Percentiles rank a stretch among this genome's conserved stretches.
These are phyloP conservation scores for Drosophila tanythrix DNA, from an alignment of 2,888 invertebrate genomes.

Conservation along the genomic window DNA sequence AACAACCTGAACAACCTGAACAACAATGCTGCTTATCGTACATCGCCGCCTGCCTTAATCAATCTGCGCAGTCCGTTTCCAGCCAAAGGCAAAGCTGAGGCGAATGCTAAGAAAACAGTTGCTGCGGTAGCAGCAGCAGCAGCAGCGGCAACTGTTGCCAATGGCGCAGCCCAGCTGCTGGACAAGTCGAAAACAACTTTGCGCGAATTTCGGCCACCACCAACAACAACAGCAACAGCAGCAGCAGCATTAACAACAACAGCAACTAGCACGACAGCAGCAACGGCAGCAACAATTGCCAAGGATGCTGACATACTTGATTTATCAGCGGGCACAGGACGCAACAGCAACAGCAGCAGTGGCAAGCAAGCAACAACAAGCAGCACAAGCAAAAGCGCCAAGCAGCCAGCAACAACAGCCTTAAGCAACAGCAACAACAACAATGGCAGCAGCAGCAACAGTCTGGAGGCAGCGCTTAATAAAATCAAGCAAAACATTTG, in stretches of 20 bases:
- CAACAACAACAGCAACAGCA: constrained; percentile 31
- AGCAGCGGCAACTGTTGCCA: constrained; percentile 46
- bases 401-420: constrained; percentile 60
- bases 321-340: constrained; percentile 83
- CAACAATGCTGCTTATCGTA: constrained; percentile 66
- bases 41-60: constrained; percentile 80
- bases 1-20: constrained; percentile 44
- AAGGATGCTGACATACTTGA: constrained; percentile 86
- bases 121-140: constrained; percentile 18
- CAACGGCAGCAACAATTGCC: constrained; percentile 40
- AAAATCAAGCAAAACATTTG: constrained; percentile 84
- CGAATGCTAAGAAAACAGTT: constrained; percentile 57
- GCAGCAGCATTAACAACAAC: constrained; percentile 2
- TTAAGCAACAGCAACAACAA: constrained; percentile 82
- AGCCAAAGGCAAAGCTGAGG: constrained; percentile 53
- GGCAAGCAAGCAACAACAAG: constrained; percentile 42
- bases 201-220: constrained; percentile 81
- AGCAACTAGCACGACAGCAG: constrained; percentile 22
- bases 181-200: constrained; percentile 68
- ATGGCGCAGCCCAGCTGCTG: constrained; percentile 43
- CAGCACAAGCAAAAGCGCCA: constrained; percentile 54
- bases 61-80: constrained; percentile 77
- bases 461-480: constrained; percentile 82
- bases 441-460: constrained; percentile 58
- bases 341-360: constrained; percentile 33